Conservation (phyloP, 2,888 invertebrate species). For the Odontomyia ornata region DNA sequence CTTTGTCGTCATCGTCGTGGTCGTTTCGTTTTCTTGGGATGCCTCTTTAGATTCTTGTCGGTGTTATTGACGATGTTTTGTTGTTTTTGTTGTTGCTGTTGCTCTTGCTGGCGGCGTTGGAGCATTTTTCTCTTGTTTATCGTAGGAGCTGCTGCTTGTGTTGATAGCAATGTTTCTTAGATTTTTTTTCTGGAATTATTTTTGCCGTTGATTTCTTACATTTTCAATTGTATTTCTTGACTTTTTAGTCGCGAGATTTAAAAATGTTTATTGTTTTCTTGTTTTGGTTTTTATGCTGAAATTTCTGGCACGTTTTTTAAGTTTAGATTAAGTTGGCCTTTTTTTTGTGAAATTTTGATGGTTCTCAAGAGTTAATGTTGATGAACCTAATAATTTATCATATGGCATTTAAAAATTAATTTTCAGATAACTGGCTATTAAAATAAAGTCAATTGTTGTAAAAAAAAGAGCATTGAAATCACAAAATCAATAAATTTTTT, state of each 20-base stretch:
- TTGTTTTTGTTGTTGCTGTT: constrained; percentile 5
- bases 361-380: no score
- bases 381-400: no score
- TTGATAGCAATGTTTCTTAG: background rate
- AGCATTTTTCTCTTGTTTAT: no score
- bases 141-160: background rate
- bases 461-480: no score
- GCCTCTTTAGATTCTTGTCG: background rate
- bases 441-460: no score
- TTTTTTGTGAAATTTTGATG: no score
- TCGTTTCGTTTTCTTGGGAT: background rate
- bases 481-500: no score
- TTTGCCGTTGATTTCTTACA: background rate
- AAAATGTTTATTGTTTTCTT: background rate
- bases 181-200: background rate
- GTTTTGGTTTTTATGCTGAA: background rate
- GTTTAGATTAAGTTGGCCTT: no score
- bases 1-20: background rate
- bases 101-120: background rate
- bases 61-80: background rate
- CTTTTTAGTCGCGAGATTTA: background rate
- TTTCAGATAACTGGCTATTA: no score
- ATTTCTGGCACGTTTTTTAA: background rate
- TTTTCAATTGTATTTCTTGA: background rate
- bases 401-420: no score